Evolutionary conservation across 2,888 invertebrate species (phyloP).

Genomic region (Lithosia quadra): DNA sequence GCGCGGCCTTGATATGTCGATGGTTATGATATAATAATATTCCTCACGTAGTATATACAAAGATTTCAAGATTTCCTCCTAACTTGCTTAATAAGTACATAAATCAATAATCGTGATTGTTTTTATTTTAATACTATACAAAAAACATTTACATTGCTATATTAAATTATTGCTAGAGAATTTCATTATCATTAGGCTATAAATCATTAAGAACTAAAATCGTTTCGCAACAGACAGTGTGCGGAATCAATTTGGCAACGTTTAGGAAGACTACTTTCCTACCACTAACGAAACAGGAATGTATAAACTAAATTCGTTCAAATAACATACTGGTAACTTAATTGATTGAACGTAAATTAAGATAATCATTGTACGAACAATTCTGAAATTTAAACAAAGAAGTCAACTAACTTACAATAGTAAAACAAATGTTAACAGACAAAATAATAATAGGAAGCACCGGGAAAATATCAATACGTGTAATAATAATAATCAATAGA

Average conservation of each 20-base stretch:
- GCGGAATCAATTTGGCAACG: constrained; percentile 86
- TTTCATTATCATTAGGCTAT: constrained; percentile 83
- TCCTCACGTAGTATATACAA: constrained; percentile 74
- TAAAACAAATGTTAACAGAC: constrained; percentile 83
- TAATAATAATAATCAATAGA: constrained; percentile 68
- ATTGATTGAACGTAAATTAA: constrained; percentile 72
- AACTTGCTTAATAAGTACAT: constrained; percentile 62
- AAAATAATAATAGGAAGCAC: constrained; percentile 85
- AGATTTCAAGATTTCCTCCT: constrained; percentile 63
- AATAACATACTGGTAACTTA: constrained; percentile 85
- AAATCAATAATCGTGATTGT: constrained; percentile 72
- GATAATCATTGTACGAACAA: constrained; percentile 61
- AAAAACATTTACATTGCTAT: constrained; percentile 85
- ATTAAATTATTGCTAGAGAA: constrained; percentile 85
- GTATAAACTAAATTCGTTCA: constrained; percentile 85
- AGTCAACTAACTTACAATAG: constrained; percentile 75
- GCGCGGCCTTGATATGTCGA: constrained; percentile 70
- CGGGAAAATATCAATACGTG: constrained; percentile 71
- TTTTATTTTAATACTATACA: constrained; percentile 82
- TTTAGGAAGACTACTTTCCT: constrained; percentile 86
- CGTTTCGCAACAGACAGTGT: constrained; percentile 84
- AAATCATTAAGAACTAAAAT: constrained; percentile 75
- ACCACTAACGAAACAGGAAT: constrained; percentile 86
- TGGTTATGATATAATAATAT: constrained; percentile 56
- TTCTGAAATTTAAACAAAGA: constrained; percentile 73